Evolutionary conservation across 1,140 invertebrate genomes (phyloP), one percentile per base, ranked within the genome.

Genomic region (Luehdorfia chinensis): DNA sequence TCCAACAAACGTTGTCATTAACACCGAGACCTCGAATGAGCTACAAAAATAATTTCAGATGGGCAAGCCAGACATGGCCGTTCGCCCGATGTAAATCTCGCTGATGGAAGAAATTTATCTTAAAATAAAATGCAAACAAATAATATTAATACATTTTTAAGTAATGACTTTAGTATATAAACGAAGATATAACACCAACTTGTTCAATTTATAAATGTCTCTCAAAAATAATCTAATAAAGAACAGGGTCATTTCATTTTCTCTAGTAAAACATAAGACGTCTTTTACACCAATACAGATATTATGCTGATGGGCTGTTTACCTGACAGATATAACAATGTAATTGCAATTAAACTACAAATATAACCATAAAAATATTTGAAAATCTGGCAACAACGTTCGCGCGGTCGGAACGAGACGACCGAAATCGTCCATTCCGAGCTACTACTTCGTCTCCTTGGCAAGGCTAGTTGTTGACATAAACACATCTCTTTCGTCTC

Each of bases 21-120:
- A 46, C 50, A 39, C 50, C 56, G 66, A 57, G 64, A 74, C 67
- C 65, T 68, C 66, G 65, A 64, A 63, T 72, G 68, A 79, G 75
- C 70, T 77, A 80, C 73, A 65, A 78, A 84, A 80, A 84, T 84
- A 83, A 76, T 77, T 67, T 58, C 46, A 41, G 63, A 68, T 64
- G 62, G 57, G 58, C 65, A 64, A 60, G 65, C 63, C 52, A 75
- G 51, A 66, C 59, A 64, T 51, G 55, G 55, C 36, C 48, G 59
- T 52, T 44, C 55, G 47, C 55, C 55, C 45, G 48, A n/a, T n/a
- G n/a, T n/a, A n/a, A n/a, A n/a, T 45, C 55, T 44, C 51, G 37
- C 39, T 47, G 49, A 7, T 25, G 23, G 31, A 15, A 28, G 37
- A 19, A 36, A 9, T 21, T 19, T 19, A 8, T 39, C 7, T 27